These are phyloP conservation scores for Oscheius sp. DNA, from an alignment of 2,888 invertebrate genomes.

Conservation along the genomic window DNA sequence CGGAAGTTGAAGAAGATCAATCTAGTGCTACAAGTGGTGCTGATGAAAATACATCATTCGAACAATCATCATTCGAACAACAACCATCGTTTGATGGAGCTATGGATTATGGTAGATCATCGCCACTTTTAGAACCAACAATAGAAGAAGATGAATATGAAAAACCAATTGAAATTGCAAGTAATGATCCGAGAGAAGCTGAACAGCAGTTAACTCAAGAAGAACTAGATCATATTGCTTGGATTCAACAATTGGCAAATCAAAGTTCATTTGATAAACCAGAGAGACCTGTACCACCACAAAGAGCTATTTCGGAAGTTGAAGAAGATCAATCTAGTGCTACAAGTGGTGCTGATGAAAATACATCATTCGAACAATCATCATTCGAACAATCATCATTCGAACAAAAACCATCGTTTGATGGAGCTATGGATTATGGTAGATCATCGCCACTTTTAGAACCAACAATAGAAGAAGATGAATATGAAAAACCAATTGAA, in stretches of 20 bases:
- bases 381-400: constrained; percentile 4
- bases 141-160: neutral
- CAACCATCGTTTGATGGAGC: constrained; percentile 15
- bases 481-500: neutral
- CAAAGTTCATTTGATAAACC: constrained; percentile 43
- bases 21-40: constrained; percentile 37
- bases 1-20: neutral
- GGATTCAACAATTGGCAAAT: constrained; percentile 38
- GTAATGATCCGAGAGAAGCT: neutral
- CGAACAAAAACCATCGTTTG: neutral
- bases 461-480: constrained; percentile 22
- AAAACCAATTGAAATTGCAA: neutral
- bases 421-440: constrained; percentile 27
- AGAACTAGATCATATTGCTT: constrained; percentile 49
- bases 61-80: constrained; percentile 7
- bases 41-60: no score
- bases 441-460: constrained; percentile 29
- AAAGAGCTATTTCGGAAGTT: neutral
- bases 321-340: neutral
- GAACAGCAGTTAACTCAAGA: constrained; percentile 32
- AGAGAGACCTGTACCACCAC: neutral
- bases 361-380: neutral
- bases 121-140: constrained; percentile 22
- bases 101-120: constrained; percentile 4
- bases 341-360: neutral